A percentile compares a stretch with the other conserved stretches of the same genome.
These are phyloP conservation scores for Metalampra italica DNA, from an alignment of 2,888 invertebrate species.

Conservation along the genomic window DNA sequence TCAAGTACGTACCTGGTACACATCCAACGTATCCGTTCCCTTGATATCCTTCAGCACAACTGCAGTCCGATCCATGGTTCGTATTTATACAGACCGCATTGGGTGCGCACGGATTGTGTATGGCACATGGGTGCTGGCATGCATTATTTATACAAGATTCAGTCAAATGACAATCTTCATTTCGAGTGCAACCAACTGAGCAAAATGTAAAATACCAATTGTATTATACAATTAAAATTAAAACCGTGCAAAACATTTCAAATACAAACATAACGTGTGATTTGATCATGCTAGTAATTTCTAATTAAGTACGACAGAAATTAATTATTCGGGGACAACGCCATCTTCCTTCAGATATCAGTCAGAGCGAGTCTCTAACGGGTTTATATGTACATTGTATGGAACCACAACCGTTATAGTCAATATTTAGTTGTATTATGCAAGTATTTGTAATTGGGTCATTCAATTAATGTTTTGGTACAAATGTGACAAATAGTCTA, in stretches of 20 bases:
- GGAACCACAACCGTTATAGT: neutral
- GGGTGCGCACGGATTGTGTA: conserved; percentile 89
- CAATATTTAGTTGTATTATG: neutral
- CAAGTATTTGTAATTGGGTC: too few species aligned
- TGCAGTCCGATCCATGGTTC: conserved; percentile 92
- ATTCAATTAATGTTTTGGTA: too few species aligned
- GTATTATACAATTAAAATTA: conserved; percentile 24
- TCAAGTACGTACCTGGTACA: conserved; percentile 81
- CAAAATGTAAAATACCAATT: conserved; percentile 53
- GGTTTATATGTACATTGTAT: neutral
- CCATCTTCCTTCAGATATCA: too few species aligned
- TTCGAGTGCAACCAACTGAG: conserved; percentile 90
- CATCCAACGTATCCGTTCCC: conserved; percentile 92
- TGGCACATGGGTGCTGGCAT: conserved; percentile 92
- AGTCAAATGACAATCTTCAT: conserved; percentile 90
- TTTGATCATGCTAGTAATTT: too few species aligned
- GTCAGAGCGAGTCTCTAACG: too few species aligned
- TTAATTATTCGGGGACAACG: too few species aligned
- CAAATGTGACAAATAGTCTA: too few species aligned
- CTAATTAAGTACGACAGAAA: too few species aligned
- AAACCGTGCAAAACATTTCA: conserved; percentile 5
- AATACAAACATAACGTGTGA: neutral
- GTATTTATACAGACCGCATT: conserved; percentile 93
- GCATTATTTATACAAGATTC: conserved; percentile 92
- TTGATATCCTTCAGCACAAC: conserved; percentile 90